A percentile compares a stretch with the other conserved stretches of the same genome.
Conservation (phyloP, 2,888 invertebrate species). For the Xylocampa areola region DNA sequence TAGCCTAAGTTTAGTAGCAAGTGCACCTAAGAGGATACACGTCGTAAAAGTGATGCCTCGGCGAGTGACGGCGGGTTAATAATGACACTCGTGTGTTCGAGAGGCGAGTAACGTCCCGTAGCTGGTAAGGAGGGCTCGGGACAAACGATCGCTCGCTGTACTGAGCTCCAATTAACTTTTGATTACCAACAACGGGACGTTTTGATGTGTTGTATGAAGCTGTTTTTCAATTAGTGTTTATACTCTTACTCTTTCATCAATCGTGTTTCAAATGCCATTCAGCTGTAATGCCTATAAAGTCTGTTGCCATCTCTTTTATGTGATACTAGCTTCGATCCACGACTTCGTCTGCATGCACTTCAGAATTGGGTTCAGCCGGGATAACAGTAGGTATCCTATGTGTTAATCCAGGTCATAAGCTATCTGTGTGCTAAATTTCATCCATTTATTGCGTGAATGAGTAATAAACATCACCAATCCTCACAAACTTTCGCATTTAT, state of each 20-base stretch:
- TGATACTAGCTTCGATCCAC: no score
- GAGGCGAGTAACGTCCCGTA: constrained; percentile 51
- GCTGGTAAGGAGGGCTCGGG: constrained; percentile 35
- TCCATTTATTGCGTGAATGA: no score
- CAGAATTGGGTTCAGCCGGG: no score
- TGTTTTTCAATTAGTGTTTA: constrained; percentile 26
- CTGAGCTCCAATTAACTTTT: constrained; percentile 51
- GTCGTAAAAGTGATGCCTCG: constrained; percentile 74
- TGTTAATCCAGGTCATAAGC: no score
- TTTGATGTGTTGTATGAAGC: constrained; percentile 12
- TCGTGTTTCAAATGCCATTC: no score
- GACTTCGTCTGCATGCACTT: no score
- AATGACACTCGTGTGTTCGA: constrained; percentile 60
- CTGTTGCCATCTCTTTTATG: no score
- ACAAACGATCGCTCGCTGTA: constrained; percentile 28
- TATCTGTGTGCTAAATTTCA: no score
- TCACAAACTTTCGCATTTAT: no score
- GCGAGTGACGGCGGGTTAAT: constrained; percentile 65
- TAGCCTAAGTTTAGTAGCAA: constrained; percentile 61
- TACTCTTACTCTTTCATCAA: neutral
- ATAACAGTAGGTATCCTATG: no score
- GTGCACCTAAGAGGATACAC: constrained; percentile 69
- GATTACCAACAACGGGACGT: constrained; percentile 30
- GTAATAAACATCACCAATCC: no score
- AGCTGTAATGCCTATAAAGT: no score